Conservation (phyloP, 2,797 vertebrate genomes). For the Anabas testudineus region DNA sequence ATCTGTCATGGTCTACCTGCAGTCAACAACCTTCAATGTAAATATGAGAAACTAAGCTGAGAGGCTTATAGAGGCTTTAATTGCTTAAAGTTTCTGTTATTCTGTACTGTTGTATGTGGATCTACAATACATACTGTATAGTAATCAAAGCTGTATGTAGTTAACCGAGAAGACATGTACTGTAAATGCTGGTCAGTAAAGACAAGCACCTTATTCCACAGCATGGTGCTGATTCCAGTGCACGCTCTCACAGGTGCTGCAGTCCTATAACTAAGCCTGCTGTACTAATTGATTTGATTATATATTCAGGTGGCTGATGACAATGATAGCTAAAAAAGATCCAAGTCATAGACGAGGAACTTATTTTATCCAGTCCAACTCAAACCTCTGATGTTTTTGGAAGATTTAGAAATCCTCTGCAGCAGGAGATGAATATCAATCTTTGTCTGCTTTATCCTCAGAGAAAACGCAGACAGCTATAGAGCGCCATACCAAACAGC, state of each 20-base stretch:
- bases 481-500: slow-evolving; percentile 15
- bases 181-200: background rate
- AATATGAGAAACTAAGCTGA: no score
- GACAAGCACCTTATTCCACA: slow-evolving; percentile 7
- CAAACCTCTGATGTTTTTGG: slow-evolving; percentile 27
- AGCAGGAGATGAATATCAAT: slow-evolving; percentile 40
- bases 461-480: slow-evolving; percentile 34
- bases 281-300: slow-evolving; percentile 43
- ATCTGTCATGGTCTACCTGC: no score
- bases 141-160: no score
- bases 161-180: no score
- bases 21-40: no score
- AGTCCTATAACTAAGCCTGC: slow-evolving; percentile 9
- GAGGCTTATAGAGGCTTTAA: background rate
- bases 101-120: background rate
- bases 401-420: slow-evolving; percentile 20
- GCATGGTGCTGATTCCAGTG: slow-evolving; percentile 31
- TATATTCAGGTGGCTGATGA: slow-evolving; percentile 33
- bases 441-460: slow-evolving; percentile 30
- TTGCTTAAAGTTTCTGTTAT: background rate
- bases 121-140: background rate
- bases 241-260: slow-evolving; percentile 16
- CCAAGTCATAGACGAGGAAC: slow-evolving; percentile 22
- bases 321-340: slow-evolving; percentile 25
- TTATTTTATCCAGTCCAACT: slow-evolving; percentile 45